phyloP scores from a whole-genome alignment of 2,113 vertebrate genomes.

The Cichladusa arquata region DNA sequence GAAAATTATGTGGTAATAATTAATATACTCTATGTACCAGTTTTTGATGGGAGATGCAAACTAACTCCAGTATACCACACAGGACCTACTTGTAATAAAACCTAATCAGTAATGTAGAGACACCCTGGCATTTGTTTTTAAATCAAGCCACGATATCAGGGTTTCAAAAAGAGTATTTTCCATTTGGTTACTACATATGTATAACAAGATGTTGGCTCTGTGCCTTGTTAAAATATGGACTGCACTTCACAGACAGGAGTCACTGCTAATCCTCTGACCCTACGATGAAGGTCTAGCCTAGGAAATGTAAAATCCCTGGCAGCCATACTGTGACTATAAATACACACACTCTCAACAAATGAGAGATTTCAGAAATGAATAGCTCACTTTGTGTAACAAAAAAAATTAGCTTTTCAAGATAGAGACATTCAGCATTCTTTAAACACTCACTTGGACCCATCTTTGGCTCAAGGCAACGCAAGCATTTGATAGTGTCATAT shows the following conservation, averaged over 20 bases:
- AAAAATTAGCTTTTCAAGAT: neutral
- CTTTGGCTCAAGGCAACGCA: slow-evolving; percentile 84
- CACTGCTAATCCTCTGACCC: neutral
- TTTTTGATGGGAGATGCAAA: neutral
- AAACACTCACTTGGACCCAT: slow-evolving; percentile 85
- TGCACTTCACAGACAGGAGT: neutral
- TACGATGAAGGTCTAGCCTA: neutral
- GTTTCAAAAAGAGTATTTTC: neutral
- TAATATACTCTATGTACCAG: neutral
- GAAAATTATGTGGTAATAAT: neutral
- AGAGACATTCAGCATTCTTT: neutral
- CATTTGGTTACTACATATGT: neutral
- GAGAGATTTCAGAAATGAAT: neutral
- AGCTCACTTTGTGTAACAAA: neutral
- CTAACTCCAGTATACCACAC: neutral
- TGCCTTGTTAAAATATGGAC: neutral
- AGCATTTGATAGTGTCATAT: slow-evolving; percentile 86
- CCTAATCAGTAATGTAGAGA: neutral
- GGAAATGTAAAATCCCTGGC: neutral
- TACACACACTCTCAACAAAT: neutral
- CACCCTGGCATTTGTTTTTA: neutral
- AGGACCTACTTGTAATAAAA: neutral
- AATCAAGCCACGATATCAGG: neutral
- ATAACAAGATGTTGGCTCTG: neutral
- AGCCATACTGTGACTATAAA: neutral